Base-by-base conservation (phyloP, 2,888 invertebrate genomes). In the Endomychus coccineus region DNA sequence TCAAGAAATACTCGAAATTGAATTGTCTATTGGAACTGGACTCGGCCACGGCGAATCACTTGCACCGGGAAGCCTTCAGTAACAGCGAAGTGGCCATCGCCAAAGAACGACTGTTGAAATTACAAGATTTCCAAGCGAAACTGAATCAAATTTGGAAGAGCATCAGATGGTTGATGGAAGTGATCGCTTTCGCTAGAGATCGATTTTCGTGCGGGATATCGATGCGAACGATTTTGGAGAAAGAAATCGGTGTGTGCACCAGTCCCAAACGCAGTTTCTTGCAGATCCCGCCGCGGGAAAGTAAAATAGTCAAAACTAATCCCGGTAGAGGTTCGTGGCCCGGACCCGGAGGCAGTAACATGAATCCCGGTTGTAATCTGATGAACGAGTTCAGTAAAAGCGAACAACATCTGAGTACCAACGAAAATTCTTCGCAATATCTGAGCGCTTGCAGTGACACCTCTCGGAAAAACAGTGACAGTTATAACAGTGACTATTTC, bases 141-240 rank as follows among this genome's bases (percentile, higher is more conserved):
- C 71, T 96, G 27, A 96, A 96, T 55, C 68, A 77, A 0, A 80
- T 90, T 2, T 97, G 97, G 97, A 90, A 91, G 58, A 82, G 84
- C 12, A 83, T 90, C 25, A 78, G 98, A 11, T 98, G 97, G 97
- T 75, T 97, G 12, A 88, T 94, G 78, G 94, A 96, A 58, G 83
- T 95, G 4, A 90, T 97, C 35, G 82, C 88, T 0, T 90, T 90
- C 60, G 94, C 96, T 1, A 75, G 97, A 42, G 96, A 96, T 57
- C 78, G 83, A 23, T 69, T 70, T 12, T 53, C 56, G 9, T 52
- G 48, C 15, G 62, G 62, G 51, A 65, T 46, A 50, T 64, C 46
- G 49, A 65, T 45, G 60, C 65, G 49, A 46, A 66, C 45, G 52
- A 9, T 30, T 17, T 3, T 75, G 27, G 62, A 58, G 33, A 65